Percentiles rank a stretch among this genome's conserved stretches.
phyloP scores from a whole-genome alignment of 2,888 invertebrate genomes.

The Andrena hattorfiana region DNA sequence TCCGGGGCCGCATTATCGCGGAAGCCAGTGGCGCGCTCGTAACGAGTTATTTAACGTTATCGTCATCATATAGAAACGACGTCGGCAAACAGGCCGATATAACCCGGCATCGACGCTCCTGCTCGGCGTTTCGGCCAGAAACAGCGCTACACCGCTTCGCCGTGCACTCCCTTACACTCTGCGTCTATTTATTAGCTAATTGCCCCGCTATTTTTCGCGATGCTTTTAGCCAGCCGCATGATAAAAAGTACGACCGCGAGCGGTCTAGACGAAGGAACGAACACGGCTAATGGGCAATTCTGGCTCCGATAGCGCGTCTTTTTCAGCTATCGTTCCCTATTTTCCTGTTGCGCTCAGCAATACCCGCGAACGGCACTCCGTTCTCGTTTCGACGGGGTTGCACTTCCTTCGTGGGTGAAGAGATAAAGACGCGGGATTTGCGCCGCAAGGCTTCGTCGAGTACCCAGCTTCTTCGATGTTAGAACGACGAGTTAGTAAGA shows the following conservation, averaged over 20 bases:
- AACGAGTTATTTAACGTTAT: constrained; percentile 68
- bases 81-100: constrained; percentile 47
- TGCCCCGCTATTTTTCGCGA: constrained; percentile 71
- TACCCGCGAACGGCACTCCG: background rate
- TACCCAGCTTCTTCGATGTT: too few species aligned
- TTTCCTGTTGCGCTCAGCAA: background rate
- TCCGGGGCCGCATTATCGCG: constrained; percentile 56
- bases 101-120: constrained; percentile 20
- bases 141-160: background rate
- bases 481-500: too few species aligned
- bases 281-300: constrained; percentile 67
- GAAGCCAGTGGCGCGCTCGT: constrained; percentile 43
- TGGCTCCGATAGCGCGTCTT: constrained; percentile 52
- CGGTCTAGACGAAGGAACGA: constrained; percentile 29
- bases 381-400: background rate
- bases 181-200: constrained; percentile 75
- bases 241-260: constrained; percentile 62
- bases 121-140: constrained; percentile 1
- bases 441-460: background rate
- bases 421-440: background rate
- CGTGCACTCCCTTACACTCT: constrained; percentile 2
- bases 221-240: constrained; percentile 75
- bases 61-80: constrained; percentile 41
- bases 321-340: constrained; percentile 22
- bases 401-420: background rate